These are phyloP conservation scores for Apamea monoglypha DNA, from an alignment of 2,888 invertebrate species.

Conservation along the genomic window DNA sequence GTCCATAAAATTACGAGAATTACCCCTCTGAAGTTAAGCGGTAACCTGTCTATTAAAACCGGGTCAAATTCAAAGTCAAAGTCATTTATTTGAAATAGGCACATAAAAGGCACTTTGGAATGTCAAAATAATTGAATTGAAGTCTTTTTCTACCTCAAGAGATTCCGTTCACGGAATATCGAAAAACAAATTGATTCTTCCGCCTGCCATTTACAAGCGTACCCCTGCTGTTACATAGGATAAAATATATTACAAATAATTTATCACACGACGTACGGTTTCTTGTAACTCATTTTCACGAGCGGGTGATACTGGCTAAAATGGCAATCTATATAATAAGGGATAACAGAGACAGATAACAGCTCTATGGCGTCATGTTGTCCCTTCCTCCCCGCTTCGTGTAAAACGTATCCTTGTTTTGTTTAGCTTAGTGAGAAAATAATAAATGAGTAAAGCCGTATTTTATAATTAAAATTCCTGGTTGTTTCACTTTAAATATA, in stretches of 20 bases:
- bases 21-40: too few species aligned
- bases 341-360: conserved; percentile 61
- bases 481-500: not conserved
- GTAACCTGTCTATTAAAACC: too few species aligned
- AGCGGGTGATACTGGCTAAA: conserved; percentile 46
- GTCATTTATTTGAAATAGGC: too few species aligned
- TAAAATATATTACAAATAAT: conserved; percentile 47
- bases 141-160: conserved; percentile 19
- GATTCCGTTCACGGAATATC: not conserved
- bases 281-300: conserved; percentile 43
- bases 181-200: conserved; percentile 26
- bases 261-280: conserved; percentile 41
- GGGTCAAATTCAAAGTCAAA: too few species aligned
- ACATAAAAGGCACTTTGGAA: too few species aligned
- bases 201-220: conserved; percentile 11
- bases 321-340: conserved; percentile 56
- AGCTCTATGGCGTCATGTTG: conserved; percentile 55
- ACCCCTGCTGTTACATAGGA: conserved; percentile 7
- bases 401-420: conserved; percentile 34
- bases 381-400: conserved; percentile 39
- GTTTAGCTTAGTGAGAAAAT: conserved; percentile 8
- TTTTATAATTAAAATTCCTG: not conserved
- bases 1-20: too few species aligned
- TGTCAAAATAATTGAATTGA: too few species aligned
- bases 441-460: not conserved